Percentiles rank a stretch among this genome's conserved stretches.
Conservation (phyloP, 2,113 vertebrate genomes). For the Periophthalmus modestus region DNA sequence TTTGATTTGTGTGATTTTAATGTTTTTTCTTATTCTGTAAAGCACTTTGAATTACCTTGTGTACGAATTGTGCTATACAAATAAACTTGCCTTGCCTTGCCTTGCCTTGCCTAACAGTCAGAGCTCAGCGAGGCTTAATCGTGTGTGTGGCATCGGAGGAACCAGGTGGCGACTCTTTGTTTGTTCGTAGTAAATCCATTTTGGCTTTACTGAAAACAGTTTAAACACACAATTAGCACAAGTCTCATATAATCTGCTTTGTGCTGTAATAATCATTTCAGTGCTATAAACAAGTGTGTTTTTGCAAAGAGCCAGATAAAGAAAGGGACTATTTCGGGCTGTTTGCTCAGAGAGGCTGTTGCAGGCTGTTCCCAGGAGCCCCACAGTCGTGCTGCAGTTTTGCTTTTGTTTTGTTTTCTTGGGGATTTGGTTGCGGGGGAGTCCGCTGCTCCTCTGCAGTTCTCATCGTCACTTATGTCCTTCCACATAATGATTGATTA, state of each 20-base stretch:
- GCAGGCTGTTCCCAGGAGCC: conserved; percentile 76
- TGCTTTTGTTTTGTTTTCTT: conserved; percentile 73
- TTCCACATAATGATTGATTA: conserved; percentile 54
- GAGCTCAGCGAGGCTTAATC: conserved; percentile 43
- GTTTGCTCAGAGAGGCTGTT: conserved; percentile 75
- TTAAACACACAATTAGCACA: conserved; percentile 56
- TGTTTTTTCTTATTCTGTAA: no score
- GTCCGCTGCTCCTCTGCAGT: conserved; percentile 62
- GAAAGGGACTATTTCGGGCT: conserved; percentile 74
- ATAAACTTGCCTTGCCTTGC: no score
- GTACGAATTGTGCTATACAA: no score
- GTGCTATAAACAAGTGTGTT: conserved; percentile 65
- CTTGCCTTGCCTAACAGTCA: conserved; percentile 23
- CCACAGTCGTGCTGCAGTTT: conserved; percentile 58
- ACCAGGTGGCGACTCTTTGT: conserved; percentile 69
- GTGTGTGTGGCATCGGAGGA: conserved; percentile 25
- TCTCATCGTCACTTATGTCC: conserved; percentile 44
- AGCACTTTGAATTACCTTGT: no score
- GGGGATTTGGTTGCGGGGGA: conserved; percentile 59
- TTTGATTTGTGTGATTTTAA: no score
- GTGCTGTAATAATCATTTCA: conserved; percentile 69
- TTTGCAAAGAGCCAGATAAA: conserved; percentile 65
- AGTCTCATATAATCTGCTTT: conserved; percentile 52
- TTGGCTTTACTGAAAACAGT: conserved; percentile 52
- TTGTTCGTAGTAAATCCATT: conserved; percentile 66